A percentile compares a stretch with the other conserved stretches of the same genome.
Conservation (phyloP, 1,140 invertebrate genomes). For the Mactra quadrangularis region DNA sequence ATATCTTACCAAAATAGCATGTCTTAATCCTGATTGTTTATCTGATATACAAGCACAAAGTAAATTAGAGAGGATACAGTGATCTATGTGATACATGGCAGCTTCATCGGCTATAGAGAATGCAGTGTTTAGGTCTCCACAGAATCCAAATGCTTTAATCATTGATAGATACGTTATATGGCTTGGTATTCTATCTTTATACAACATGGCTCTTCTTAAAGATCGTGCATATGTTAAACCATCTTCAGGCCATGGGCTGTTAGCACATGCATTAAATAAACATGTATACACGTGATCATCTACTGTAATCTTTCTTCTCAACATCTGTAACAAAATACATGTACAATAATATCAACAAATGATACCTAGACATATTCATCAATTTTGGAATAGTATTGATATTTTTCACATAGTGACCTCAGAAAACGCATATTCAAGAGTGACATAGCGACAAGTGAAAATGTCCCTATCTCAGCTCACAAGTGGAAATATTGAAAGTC, state of each 20-base stretch:
- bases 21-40: constrained; percentile 90
- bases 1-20: constrained; percentile 88
- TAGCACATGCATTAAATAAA: constrained; percentile 95
- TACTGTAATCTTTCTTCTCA: constrained; percentile 88
- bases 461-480: too few species aligned
- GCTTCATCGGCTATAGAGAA: constrained; percentile 94
- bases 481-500: too few species aligned
- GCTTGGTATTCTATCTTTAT: constrained; percentile 89
- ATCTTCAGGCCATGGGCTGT: constrained; percentile 88
- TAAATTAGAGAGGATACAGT: constrained; percentile 90
- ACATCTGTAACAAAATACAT: constrained; percentile 86
- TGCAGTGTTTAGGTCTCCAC: constrained; percentile 90
- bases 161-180: constrained; percentile 92
- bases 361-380: not conserved
- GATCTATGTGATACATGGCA: constrained; percentile 86
- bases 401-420: too few species aligned
- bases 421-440: too few species aligned
- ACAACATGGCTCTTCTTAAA: constrained; percentile 88
- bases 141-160: constrained; percentile 95
- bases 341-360: not conserved
- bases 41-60: constrained; percentile 92
- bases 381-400: too few species aligned
- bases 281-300: constrained; percentile 91
- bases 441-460: too few species aligned
- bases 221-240: constrained; percentile 87